phyloP scores from a whole-genome alignment of 2,888 invertebrate species.

The Ariolimax columbianus region DNA sequence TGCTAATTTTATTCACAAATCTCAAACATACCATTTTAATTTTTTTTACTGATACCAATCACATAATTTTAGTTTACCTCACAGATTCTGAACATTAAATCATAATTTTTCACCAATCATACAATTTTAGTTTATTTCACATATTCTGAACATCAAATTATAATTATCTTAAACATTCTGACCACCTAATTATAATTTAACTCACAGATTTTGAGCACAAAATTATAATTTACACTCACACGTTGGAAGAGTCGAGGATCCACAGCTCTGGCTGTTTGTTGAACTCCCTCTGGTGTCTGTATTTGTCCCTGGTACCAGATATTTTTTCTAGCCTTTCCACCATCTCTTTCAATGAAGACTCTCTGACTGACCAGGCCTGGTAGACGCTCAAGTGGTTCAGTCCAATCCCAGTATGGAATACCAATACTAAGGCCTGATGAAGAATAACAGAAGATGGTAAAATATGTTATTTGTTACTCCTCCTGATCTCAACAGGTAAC shows the following conservation, averaged over 20 bases:
- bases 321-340: conserved; percentile 54
- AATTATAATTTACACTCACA: conserved; percentile 11
- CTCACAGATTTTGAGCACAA: background rate
- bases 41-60: no score
- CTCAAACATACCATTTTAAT: background rate
- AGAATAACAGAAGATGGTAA: background rate
- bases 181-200: background rate
- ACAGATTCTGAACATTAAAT: background rate
- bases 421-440: conserved; percentile 44
- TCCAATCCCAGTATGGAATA: conserved; percentile 61
- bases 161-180: background rate
- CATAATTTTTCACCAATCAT: background rate
- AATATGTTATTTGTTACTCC: background rate
- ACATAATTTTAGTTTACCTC: background rate
- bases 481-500: no score
- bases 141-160: background rate
- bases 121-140: background rate
- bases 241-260: conserved; percentile 56
- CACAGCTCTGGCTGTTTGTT: conserved; percentile 56
- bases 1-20: background rate
- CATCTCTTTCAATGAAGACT: conserved; percentile 48
- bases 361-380: conserved; percentile 53
- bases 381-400: conserved; percentile 48
- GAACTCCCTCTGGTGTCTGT: conserved; percentile 35
- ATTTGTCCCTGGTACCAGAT: conserved; percentile 57